phyloP scores from a whole-genome alignment of 2,888 invertebrate species.

The Agrochola macilenta region DNA sequence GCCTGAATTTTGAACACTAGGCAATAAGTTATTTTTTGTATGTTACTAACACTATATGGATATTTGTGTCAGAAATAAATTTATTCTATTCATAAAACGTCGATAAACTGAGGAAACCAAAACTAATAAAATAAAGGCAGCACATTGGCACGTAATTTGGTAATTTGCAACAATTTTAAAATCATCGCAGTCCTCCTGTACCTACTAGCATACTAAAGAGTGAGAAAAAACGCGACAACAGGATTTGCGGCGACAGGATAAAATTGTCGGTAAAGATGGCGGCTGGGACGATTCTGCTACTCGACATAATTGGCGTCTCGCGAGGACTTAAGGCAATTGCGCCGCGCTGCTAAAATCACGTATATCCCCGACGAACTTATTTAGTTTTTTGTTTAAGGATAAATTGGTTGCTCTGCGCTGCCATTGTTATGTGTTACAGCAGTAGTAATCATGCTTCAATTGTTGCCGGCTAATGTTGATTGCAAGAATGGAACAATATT shows the following conservation, averaged over 20 bases:
- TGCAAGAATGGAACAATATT: background rate
- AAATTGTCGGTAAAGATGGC: slow-evolving; percentile 54
- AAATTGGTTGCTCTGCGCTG: slow-evolving; percentile 31
- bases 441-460: slow-evolving; percentile 11
- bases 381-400: slow-evolving; percentile 49
- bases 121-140: background rate
- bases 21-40: no score
- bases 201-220: slow-evolving; percentile 50
- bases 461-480: slow-evolving; percentile 1
- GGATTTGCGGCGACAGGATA: slow-evolving; percentile 57
- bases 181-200: slow-evolving; percentile 8
- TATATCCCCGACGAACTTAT: slow-evolving; percentile 36
- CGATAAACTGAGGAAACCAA: background rate
- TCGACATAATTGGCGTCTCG: slow-evolving; percentile 57
- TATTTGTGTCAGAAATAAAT: no score
- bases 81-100: no score
- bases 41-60: no score
- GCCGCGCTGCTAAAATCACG: slow-evolving; percentile 52
- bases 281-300: slow-evolving; percentile 35
- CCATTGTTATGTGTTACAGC: slow-evolving; percentile 27
- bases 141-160: slow-evolving; percentile 11
- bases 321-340: slow-evolving; percentile 56
- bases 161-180: slow-evolving; percentile 26
- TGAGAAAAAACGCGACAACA: slow-evolving; percentile 47
- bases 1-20: no score